Evolutionary conservation across 2,113 vertebrate genomes (phyloP).

Genomic region (Ibidorhyncha struthersii): DNA sequence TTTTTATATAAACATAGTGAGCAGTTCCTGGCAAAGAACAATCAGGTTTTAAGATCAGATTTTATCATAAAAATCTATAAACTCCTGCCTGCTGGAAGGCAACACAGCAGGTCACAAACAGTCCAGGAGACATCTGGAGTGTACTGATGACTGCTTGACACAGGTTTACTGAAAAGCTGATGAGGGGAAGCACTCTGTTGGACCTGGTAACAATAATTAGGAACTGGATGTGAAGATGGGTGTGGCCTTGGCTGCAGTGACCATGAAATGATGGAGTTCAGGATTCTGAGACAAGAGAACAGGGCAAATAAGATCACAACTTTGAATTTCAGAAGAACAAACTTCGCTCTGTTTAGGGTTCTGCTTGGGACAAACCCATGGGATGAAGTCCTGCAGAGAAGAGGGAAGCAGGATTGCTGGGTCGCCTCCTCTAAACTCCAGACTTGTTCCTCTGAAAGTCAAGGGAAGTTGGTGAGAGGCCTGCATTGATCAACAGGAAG

Average conservation of each 20-base stretch:
- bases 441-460: background rate
- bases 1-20: background rate
- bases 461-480: background rate
- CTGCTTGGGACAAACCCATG: background rate
- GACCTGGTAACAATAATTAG: background rate
- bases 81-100: background rate
- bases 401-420: background rate
- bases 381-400: background rate
- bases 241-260: background rate
- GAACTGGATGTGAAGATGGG: background rate
- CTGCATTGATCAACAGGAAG: background rate
- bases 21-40: background rate
- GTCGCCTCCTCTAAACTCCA: background rate
- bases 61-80: background rate
- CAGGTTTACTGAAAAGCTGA: background rate
- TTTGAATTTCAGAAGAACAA: background rate
- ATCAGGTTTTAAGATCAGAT: background rate
- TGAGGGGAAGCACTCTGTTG: background rate
- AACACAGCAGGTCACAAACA: background rate
- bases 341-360: background rate
- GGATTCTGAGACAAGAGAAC: background rate
- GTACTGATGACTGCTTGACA: background rate
- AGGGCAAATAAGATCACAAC: background rate
- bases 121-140: background rate
- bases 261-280: background rate